Evolutionary conservation across 2,797 vertebrate genomes (phyloP).

Genomic region (Sebastes dallii): DNA sequence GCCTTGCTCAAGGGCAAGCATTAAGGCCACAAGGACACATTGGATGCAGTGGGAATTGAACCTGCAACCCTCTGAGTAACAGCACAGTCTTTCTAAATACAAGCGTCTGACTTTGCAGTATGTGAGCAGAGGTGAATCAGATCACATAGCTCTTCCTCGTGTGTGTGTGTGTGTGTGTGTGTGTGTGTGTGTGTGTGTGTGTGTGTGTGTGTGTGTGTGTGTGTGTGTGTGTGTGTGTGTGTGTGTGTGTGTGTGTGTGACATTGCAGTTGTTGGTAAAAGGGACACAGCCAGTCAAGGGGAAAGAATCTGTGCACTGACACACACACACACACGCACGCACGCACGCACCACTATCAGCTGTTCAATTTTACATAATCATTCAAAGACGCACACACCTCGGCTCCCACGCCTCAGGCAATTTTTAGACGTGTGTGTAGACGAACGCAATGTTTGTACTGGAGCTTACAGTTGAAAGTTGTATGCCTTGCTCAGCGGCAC

Average conservation of each 20-base stretch:
- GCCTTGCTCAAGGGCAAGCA: background rate
- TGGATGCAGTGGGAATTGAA: background rate
- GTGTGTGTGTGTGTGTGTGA: conserved; percentile 5
- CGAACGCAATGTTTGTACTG: background rate
- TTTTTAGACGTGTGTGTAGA: background rate
- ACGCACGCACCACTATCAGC: conserved; percentile 14
- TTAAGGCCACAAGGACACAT: background rate
- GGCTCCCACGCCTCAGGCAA: background rate
- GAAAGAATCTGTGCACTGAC: conserved; percentile 8
- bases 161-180: background rate
- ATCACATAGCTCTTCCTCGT: conserved; percentile 39
- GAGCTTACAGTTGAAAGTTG: background rate
- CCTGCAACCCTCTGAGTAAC: background rate
- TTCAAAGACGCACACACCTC: background rate
- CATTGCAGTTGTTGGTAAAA: conserved; percentile 43
- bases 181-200: background rate
- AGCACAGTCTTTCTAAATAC: background rate
- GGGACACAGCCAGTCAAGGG: conserved; percentile 22
- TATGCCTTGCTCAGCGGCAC: conserved; percentile 15
- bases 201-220: background rate
- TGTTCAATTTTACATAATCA: conserved; percentile 10
- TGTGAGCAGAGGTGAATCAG: conserved; percentile 56
- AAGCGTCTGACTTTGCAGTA: conserved; percentile 63
- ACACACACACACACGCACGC: background rate
- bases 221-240: background rate